Evolutionary conservation across 1,140 invertebrate genomes (phyloP).

Genomic region (Bradysia coprophila): DNA sequence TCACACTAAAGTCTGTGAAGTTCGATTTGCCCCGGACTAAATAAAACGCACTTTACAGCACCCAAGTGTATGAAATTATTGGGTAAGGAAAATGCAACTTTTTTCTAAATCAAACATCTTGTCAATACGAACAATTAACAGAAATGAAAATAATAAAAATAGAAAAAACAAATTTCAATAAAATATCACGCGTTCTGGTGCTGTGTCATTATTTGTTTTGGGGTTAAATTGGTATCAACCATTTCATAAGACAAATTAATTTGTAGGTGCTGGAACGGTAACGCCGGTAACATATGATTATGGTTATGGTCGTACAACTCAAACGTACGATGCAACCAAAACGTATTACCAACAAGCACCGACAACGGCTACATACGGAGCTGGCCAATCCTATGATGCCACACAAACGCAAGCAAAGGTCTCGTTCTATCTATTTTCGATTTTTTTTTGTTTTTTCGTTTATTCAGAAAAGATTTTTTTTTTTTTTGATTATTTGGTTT

Average conservation of each 20-base stretch:
- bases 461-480: not conserved
- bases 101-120: no score
- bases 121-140: no score
- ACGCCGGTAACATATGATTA: constrained; percentile 45
- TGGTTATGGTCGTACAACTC: constrained; percentile 42
- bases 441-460: not conserved
- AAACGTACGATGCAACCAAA: constrained; percentile 42
- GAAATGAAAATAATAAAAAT: not conserved
- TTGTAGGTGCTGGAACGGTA: constrained; percentile 38
- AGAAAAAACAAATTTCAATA: not conserved
- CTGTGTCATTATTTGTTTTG: constrained; percentile 5
- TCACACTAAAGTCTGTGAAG: no score
- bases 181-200: not conserved
- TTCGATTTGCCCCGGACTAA: no score
- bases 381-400: constrained; percentile 28
- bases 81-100: no score
- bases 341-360: constrained; percentile 46
- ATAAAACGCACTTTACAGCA: no score
- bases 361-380: constrained; percentile 28
- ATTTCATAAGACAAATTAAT: constrained; percentile 14
- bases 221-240: not conserved
- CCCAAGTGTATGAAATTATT: no score
- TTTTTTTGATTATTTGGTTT: constrained; percentile 6
- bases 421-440: not conserved
- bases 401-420: constrained; percentile 5